Base-by-base conservation (phyloP, 2,888 invertebrate genomes). In the Drosophila prolongata region DNA sequence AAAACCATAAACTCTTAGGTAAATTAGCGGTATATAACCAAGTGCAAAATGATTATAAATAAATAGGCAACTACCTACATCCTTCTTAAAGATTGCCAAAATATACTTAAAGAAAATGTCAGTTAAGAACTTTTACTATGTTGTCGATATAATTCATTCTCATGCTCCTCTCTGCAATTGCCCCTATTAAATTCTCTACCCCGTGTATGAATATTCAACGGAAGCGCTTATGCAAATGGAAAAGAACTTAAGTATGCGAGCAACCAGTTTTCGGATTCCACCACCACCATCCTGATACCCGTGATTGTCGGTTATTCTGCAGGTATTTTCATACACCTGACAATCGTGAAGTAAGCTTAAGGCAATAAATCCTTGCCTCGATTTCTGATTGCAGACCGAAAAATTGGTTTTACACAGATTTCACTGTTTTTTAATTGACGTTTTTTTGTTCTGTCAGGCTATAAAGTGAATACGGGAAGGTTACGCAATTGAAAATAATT, bases 291-390 rank as follows among this genome's bases (percentile, higher is more conserved):
- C 34, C 27, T n/a, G 30, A 44, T n/a, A 44, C 11, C 8, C 24
- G 42, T 47, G 58, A 65, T 64, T 64, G 42, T 53, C 34, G 50
- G 30, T 9, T 35, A 47, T 55, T 52, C 52, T 14, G 35, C 40
- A 30, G 55, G 50, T 57, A 59, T 49, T 67, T 40, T 54, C 24
- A 49, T 44, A 66, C 35, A 58, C 56, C 60, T 38, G 77, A 50
- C 81, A 75, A 66, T 67, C 76, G 75, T 73, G 60, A 75, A 82
- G 76, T 65, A 59, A 65, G 74, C 70, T 79, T 81, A 76, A 66
- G 50, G 62, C 74, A 66, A 74, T 74, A 67, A 73, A 46, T 68
- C 52, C 50, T 52, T 16, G 27, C 59, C 58, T 38, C 60, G 52
- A 30, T 49, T 56, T 59, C 9, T 75, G 35, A 47, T 19, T 64